phyloP scores from a whole-genome alignment of 2,888 invertebrate genomes.

The Drosophila demipolita region DNA sequence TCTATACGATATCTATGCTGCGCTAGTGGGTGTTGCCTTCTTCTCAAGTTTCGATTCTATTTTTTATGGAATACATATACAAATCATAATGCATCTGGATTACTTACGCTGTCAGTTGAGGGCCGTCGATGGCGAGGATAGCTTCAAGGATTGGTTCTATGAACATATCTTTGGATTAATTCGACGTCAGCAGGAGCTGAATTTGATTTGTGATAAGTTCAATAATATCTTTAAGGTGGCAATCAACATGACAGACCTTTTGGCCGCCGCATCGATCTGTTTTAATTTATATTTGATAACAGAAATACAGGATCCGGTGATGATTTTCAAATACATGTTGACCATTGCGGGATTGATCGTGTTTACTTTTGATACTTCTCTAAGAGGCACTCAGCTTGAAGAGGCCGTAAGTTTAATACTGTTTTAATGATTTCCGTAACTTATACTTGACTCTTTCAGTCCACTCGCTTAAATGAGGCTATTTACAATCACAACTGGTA shows the following conservation, averaged over 20 bases:
- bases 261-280: conserved; percentile 52
- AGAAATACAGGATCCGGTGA: conserved; percentile 40
- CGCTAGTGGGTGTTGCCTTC: conserved; percentile 28
- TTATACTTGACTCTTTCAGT: conserved; percentile 28
- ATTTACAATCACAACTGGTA: conserved; percentile 61
- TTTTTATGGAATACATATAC: conserved; percentile 52
- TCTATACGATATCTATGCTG: conserved; percentile 25
- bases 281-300: conserved; percentile 60
- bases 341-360: conserved; percentile 19
- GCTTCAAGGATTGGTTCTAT: conserved; percentile 20
- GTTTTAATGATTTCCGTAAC: neutral
- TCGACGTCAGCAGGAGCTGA: conserved; percentile 54
- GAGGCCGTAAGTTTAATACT: conserved; percentile 50
- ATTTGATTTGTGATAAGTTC: conserved; percentile 44
- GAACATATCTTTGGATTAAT: conserved; percentile 32
- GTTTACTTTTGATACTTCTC: conserved; percentile 61
- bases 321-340: conserved; percentile 18
- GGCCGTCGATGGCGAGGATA: conserved; percentile 27
- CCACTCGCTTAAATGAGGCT: conserved; percentile 23
- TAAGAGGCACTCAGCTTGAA: conserved; percentile 57
- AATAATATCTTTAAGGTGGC: conserved; percentile 58
- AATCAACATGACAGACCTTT: conserved; percentile 41
- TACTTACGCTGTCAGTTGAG: conserved; percentile 22
- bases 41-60: conserved; percentile 51
- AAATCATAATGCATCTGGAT: conserved; percentile 60